Percentiles rank a stretch among this genome's conserved stretches.
Evolutionary conservation across 2,797 vertebrate species (phyloP).

Genomic region (Coilia nasus): DNA sequence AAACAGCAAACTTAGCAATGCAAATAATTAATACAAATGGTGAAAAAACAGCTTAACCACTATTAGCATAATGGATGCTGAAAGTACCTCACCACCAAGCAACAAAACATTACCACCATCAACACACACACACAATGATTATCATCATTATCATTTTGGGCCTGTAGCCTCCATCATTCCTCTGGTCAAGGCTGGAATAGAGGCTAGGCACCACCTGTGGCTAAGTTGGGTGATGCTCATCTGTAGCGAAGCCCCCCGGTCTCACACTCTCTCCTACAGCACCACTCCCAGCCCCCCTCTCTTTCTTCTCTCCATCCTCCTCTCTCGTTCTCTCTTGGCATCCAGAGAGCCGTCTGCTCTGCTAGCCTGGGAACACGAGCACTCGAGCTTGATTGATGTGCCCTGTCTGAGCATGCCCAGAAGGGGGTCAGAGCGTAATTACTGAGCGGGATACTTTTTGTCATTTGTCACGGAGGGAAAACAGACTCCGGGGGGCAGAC

Average conservation of each 20-base stretch:
- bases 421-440: slow-evolving; percentile 18
- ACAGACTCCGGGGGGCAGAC: neutral
- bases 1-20: neutral
- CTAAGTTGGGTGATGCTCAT: neutral
- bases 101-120: neutral
- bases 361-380: neutral
- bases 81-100: neutral
- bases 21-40: neutral
- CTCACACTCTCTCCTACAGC: neutral
- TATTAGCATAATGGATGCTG: neutral
- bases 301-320: too few species aligned
- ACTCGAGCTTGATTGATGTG: neutral
- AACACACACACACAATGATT: neutral
- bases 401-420: slow-evolving; percentile 6
- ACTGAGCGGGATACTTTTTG: neutral
- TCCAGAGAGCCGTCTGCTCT: neutral
- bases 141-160: neutral
- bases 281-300: neutral
- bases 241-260: neutral
- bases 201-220: neutral
- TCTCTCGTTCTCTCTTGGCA: neutral
- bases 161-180: neutral
- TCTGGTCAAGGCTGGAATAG: neutral
- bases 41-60: neutral
- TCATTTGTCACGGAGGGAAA: neutral